Conservation (phyloP, 2,888 invertebrate genomes). For the Limnephilus auricula region DNA sequence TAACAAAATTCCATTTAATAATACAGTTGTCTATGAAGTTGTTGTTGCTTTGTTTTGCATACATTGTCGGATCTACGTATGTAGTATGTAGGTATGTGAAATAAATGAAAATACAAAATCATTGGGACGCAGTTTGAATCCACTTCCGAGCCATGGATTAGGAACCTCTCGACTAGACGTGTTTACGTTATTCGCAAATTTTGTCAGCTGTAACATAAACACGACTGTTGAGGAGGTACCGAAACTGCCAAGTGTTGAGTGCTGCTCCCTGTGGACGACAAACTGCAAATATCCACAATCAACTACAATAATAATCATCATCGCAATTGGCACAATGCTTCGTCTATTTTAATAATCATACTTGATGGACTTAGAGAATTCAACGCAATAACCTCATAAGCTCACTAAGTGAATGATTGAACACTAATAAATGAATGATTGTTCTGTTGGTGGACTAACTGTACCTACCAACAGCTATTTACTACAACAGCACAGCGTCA, state of each 20-base stretch:
- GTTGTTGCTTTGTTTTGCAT: too few species aligned
- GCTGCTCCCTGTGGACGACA: not conserved
- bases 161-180: slow-evolving; percentile 16
- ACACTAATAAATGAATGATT: too few species aligned
- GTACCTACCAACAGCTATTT: too few species aligned
- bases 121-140: too few species aligned
- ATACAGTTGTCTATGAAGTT: too few species aligned
- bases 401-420: not conserved
- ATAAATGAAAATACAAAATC: too few species aligned
- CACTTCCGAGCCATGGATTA: not conserved
- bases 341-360: not conserved
- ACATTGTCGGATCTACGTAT: too few species aligned
- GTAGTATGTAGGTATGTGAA: too few species aligned
- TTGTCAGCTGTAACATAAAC: slow-evolving; percentile 6
- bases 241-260: not conserved
- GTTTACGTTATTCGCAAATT: slow-evolving; percentile 16
- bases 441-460: too few species aligned
- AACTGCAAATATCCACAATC: not conserved
- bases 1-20: too few species aligned
- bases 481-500: too few species aligned
- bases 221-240: not conserved
- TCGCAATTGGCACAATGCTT: not conserved
- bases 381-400: not conserved
- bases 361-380: not conserved
- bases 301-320: not conserved